phyloP scores from a whole-genome alignment of 2,113 vertebrate species.

The Bufo bufo region DNA sequence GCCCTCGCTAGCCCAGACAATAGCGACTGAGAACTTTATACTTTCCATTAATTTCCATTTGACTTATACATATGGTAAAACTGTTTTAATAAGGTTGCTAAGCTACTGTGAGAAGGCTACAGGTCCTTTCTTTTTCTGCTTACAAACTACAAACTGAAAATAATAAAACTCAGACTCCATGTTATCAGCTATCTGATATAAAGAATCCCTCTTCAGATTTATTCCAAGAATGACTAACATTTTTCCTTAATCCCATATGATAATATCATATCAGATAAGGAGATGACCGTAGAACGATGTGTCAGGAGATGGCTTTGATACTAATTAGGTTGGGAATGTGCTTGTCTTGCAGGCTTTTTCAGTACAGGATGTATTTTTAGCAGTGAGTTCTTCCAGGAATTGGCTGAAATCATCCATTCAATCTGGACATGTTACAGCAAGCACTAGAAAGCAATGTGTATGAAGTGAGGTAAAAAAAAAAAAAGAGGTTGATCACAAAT shows the following conservation, averaged over 20 bases:
- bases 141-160: neutral
- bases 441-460: slow-evolving; percentile 72
- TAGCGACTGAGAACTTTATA: too few species aligned
- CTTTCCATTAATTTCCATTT: too few species aligned
- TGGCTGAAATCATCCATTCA: slow-evolving; percentile 77
- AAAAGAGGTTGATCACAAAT: slow-evolving; percentile 70
- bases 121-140: neutral
- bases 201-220: neutral
- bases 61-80: too few species aligned
- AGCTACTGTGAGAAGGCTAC: neutral
- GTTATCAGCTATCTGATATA: neutral
- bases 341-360: slow-evolving; percentile 44
- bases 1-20: too few species aligned
- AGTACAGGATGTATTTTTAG: slow-evolving; percentile 65
- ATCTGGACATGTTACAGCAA: slow-evolving; percentile 72
- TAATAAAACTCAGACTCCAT: neutral
- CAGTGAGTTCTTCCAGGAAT: slow-evolving; percentile 70
- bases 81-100: too few species aligned
- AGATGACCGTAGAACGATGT: neutral
- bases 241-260: neutral
- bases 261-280: neutral
- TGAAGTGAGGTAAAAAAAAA: slow-evolving; percentile 56
- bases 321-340: slow-evolving; percentile 11
- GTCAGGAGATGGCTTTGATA: slow-evolving; percentile 16
- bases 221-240: neutral